Conservation (phyloP, 1,140 invertebrate species). For the Drosophila subpulchrella region DNA sequence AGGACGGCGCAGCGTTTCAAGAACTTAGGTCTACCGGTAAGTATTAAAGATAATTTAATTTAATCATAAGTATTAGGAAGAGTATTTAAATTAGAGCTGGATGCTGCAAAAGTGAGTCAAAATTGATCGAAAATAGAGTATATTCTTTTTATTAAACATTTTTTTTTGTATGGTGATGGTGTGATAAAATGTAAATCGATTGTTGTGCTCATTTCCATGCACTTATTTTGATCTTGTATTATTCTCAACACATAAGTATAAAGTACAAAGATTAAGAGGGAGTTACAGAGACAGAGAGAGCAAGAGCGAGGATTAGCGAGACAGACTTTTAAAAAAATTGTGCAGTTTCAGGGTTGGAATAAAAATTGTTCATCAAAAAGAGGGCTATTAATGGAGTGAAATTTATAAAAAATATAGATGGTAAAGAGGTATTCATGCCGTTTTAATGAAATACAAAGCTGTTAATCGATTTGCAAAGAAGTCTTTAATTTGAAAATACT, state of each 20-base stretch:
- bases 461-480: conserved; percentile 9
- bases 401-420: conserved; percentile 17
- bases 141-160: conserved; percentile 24
- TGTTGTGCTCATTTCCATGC: conserved; percentile 74
- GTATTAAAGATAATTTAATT: conserved; percentile 51
- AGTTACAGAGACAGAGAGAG: conserved; percentile 61
- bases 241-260: conserved; percentile 61
- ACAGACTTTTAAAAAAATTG: conserved; percentile 53
- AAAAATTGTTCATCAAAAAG: conserved; percentile 34
- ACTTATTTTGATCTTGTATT: conserved; percentile 50
- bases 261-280: conserved; percentile 57
- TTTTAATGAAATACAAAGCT: conserved; percentile 43
- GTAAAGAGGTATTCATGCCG: conserved; percentile 21
- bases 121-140: conserved; percentile 54
- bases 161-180: conserved; percentile 48
- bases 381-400: conserved; percentile 9
- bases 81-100: conserved; percentile 61
- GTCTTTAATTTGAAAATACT: not conserved
- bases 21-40: conserved; percentile 65
- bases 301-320: conserved; percentile 50
- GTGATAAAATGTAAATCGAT: conserved; percentile 49
- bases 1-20: conserved; percentile 60
- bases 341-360: conserved; percentile 51
- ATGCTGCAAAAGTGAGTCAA: conserved; percentile 69
- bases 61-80: conserved; percentile 48